Evolutionary conservation across 1,140 invertebrate genomes (phyloP).

Genomic region (Nasonia longicornis): DNA sequence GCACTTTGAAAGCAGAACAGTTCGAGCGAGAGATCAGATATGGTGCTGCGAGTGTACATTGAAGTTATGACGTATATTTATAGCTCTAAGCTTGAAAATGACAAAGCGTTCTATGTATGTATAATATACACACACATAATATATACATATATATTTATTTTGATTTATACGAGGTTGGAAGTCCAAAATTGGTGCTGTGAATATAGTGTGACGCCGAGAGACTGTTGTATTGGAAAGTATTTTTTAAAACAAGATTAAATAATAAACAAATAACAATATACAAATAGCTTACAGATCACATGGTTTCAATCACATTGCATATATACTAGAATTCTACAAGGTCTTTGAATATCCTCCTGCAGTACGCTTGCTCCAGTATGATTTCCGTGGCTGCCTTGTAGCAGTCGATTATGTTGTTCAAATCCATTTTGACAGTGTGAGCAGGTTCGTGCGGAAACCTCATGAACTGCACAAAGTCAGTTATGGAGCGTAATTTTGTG

Average conservation of each 20-base stretch:
- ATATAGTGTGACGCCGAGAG: not conserved
- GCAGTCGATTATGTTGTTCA: constrained; percentile 56
- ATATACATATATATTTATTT: constrained; percentile 41
- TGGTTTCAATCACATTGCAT: not conserved
- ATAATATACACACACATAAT: constrained; percentile 40
- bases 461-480: constrained; percentile 70
- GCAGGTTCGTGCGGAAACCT: constrained; percentile 63
- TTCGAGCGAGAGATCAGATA: constrained; percentile 88
- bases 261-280: constrained; percentile 17
- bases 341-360: constrained; percentile 28
- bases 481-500: constrained; percentile 66
- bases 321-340: constrained; percentile 15
- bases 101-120: constrained; percentile 23
- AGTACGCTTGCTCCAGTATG: constrained; percentile 34
- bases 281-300: constrained; percentile 3
- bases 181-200: constrained; percentile 18
- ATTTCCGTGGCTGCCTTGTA: constrained; percentile 48
- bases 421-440: constrained; percentile 45
- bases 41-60: constrained; percentile 69
- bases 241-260: constrained; percentile 27
- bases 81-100: constrained; percentile 13
- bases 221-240: constrained; percentile 39
- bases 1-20: constrained; percentile 94
- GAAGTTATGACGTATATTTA: constrained; percentile 28
- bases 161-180: constrained; percentile 14